Percentiles rank a stretch among this genome's conserved stretches.
Evolutionary conservation across 1,140 invertebrate genomes (phyloP).

Genomic region (Bursaphelenchus mucronatus): DNA sequence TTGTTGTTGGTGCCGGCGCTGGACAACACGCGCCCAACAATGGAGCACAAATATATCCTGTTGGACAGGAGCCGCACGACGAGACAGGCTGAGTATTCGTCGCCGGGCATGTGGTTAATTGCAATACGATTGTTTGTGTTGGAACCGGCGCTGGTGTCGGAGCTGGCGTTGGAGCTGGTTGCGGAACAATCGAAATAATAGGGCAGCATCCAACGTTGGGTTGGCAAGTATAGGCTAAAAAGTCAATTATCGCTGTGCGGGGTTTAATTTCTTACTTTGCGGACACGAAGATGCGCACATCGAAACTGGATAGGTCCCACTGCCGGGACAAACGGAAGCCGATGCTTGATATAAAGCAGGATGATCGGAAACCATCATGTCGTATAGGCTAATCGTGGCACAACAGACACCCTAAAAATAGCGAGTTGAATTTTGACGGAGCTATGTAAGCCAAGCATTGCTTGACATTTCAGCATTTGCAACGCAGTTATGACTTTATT

Average conservation of each 20-base stretch:
- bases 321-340: slow-evolving; percentile 12
- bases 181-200: slow-evolving; percentile 11
- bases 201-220: slow-evolving; percentile 37
- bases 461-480: no score
- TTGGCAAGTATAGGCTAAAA: slow-evolving; percentile 40
- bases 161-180: background rate
- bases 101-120: slow-evolving; percentile 21
- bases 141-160: background rate
- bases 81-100: slow-evolving; percentile 11
- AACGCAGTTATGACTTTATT: no score
- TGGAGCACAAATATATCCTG: slow-evolving; percentile 15
- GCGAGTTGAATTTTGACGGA: no score
- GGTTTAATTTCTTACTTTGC: background rate
- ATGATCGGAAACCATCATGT: background rate
- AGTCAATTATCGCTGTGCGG: background rate
- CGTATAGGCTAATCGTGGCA: slow-evolving; percentile 2
- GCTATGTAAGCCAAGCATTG: no score
- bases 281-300: slow-evolving; percentile 21
- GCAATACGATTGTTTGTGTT: slow-evolving; percentile 11
- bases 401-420: slow-evolving; percentile 15
- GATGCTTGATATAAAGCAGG: slow-evolving; percentile 15
- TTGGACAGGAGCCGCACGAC: slow-evolving; percentile 20
- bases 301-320: slow-evolving; percentile 23
- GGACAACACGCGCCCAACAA: slow-evolving; percentile 22
- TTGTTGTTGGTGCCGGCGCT: slow-evolving; percentile 1